Base-by-base conservation (phyloP, 1,140 invertebrate species). In the Brachionus asplanchnoidis region DNA sequence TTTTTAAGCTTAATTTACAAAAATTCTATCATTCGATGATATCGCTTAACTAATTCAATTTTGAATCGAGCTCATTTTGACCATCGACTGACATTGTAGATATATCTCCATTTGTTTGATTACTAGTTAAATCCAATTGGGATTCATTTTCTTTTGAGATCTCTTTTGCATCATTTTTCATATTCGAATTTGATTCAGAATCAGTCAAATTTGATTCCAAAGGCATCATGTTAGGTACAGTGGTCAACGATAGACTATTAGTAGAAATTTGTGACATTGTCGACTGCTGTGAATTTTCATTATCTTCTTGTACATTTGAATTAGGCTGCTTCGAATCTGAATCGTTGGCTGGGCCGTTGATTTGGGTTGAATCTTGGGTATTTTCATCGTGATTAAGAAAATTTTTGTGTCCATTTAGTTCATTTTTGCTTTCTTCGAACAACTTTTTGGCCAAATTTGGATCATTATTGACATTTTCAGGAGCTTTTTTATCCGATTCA, bases 371-470 rank as follows among this genome's bases (percentile, higher is more conserved):
- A 82, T 82, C 79, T 68, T 82, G 79, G 0, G 79, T 56, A 44
- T 82, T 82, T 82, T 82, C 79, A 65, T 82, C 79, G 46, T 82
- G 65, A 68, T 68, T 82, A 14, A 82, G 26, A 23, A n/a, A 60
- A 82, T 82, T 82, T 77, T 50, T 50, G 8, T 46, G 32, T 8
- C 40, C 70, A 75, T 75, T 75, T 44, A 23, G 12, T 77, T 26
- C 17, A 26, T 50, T 46, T 50, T 28, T 36, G 28, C 28, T 77
- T 23, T 75, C 73, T 14, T 77, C 42, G 23, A 77, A 77, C 6
- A 77, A 46, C 23, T 77, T 77, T 36, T 77, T 77, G 6, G n/a
- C 20, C 11, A 77, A 11, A 26, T 77, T 77, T 26, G 17, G 20
- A 77, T 77, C 79, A 65, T 28, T 28, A 9, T n/a, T 65, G 5